These are phyloP conservation scores for Micromys minutus DNA, from an alignment of 2,113 vertebrate species.

Conservation along the genomic window DNA sequence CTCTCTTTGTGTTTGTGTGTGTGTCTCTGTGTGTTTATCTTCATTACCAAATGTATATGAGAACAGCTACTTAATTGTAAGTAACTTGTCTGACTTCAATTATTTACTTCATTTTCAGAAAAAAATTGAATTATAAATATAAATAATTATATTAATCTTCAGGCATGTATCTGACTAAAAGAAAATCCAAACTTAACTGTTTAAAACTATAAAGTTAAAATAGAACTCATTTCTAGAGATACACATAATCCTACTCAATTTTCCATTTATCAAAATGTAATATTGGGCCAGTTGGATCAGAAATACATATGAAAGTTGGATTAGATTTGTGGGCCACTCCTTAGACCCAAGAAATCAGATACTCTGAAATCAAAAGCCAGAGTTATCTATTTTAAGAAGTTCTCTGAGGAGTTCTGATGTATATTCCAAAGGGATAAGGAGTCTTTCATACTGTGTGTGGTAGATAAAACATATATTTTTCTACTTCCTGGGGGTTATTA, in stretches of 20 bases:
- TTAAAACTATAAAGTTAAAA: conserved; percentile 6
- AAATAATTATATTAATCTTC: neutral
- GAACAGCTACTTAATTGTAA: neutral
- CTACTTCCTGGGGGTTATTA: neutral
- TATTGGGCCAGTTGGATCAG: neutral
- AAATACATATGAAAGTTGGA: neutral
- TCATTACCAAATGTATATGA: neutral
- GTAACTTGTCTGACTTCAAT: neutral
- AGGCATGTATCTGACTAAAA: neutral
- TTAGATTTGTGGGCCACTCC: neutral
- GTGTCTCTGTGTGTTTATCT: neutral
- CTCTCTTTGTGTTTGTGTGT: neutral
- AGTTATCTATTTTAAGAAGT: neutral
- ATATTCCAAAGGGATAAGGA: neutral
- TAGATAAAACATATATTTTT: neutral
- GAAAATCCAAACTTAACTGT: neutral
- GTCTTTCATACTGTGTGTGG: neutral
- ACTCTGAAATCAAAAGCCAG: too few relatives aligned
- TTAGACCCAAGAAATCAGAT: neutral
- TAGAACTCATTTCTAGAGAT: neutral
- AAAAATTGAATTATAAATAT: neutral
- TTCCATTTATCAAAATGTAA: neutral
- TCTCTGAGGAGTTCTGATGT: neutral
- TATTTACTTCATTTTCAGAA: neutral
- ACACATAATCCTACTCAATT: neutral